phyloP scores from a whole-genome alignment of 2,797 vertebrate species.

The Labeo calbasu region DNA sequence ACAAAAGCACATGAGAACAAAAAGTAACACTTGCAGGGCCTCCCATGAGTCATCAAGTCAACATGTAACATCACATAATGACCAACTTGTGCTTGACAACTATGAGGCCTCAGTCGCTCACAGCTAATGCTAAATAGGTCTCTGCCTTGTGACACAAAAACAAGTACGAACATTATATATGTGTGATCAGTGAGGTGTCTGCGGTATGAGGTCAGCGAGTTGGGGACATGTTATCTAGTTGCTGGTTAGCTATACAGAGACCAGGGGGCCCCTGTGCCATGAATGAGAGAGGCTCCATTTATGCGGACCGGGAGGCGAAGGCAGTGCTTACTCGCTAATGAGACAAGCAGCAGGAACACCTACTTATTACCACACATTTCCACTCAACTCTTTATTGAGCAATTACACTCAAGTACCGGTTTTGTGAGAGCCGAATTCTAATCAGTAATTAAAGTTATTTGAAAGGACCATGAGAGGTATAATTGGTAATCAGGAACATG shows the following conservation, averaged over 20 bases:
- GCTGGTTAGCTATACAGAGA: slow-evolving; percentile 27
- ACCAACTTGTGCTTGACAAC: background rate
- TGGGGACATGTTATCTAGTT: slow-evolving; percentile 16
- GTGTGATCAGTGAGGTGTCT: background rate
- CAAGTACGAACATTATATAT: slow-evolving; percentile 8
- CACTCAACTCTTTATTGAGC: slow-evolving; percentile 90
- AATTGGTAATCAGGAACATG: slow-evolving; percentile 88
- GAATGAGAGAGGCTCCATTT: slow-evolving; percentile 77
- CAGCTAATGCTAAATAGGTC: background rate
- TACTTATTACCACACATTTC: slow-evolving; percentile 92
- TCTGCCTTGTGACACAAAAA: slow-evolving; percentile 1
- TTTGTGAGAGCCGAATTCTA: slow-evolving; percentile 92
- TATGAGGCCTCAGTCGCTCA: background rate
- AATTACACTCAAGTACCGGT: slow-evolving; percentile 93
- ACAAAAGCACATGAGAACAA: background rate
- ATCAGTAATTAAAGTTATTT: slow-evolving; percentile 94
- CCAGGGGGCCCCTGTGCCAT: slow-evolving; percentile 70
- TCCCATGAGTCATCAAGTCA: background rate
- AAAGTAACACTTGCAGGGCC: background rate
- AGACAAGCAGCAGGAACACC: slow-evolving; percentile 89
- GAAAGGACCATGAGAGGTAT: slow-evolving; percentile 86
- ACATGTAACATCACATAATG: background rate
- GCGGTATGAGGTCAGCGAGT: slow-evolving; percentile 26
- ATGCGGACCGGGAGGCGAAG: slow-evolving; percentile 69
- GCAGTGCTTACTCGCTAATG: slow-evolving; percentile 75